Evolutionary conservation across 2,797 vertebrate species (phyloP).

Genomic region (Sebastes baramenuke): DNA sequence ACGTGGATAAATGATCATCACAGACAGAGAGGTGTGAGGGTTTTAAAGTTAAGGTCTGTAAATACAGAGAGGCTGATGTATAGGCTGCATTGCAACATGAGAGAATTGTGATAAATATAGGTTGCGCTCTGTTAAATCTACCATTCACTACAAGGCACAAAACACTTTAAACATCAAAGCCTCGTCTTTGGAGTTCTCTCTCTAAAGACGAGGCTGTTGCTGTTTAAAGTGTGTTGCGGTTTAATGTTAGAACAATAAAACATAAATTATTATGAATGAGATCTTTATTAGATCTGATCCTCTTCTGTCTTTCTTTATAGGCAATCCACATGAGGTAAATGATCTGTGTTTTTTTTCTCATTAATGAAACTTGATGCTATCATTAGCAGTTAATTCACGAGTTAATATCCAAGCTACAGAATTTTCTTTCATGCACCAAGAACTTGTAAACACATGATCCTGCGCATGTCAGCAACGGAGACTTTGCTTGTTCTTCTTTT

Average conservation of each 20-base stretch:
- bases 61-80: constrained; percentile 23
- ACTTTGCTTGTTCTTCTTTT: constrained; percentile 47
- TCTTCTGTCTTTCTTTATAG: constrained; percentile 29
- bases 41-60: constrained; percentile 39
- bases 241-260: constrained; percentile 29
- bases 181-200: not conserved
- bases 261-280: constrained; percentile 5
- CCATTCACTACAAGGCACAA: constrained; percentile 1
- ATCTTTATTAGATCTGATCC: not conserved
- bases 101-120: constrained; percentile 55
- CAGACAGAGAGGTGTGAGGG: constrained; percentile 2
- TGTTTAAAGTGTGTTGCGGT: not conserved
- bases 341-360: constrained; percentile 53
- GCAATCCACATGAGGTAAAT: constrained; percentile 51
- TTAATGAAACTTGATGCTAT: constrained; percentile 60
- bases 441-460: constrained; percentile 63
- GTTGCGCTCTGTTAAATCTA: not conserved
- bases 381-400: constrained; percentile 70
- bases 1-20: constrained; percentile 50
- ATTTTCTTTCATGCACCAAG: constrained; percentile 64
- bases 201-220: not conserved
- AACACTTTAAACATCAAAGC: not conserved
- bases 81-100: constrained; percentile 53
- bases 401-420: constrained; percentile 65
- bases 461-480: constrained; percentile 59